phyloP scores from a whole-genome alignment of 2,797 vertebrate species.

The Spheniscus humboldti region DNA sequence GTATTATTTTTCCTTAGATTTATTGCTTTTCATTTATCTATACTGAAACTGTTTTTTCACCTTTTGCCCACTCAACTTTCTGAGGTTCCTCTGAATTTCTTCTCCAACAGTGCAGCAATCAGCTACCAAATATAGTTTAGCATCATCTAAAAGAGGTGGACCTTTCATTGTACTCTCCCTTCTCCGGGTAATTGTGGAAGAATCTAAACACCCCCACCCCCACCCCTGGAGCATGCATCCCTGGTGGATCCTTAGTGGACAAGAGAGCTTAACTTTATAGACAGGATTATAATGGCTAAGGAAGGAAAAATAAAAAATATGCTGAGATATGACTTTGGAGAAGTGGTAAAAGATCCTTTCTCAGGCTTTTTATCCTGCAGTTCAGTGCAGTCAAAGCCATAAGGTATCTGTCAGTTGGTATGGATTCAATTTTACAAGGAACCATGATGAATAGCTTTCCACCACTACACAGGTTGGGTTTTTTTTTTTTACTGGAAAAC shows the following conservation, averaged over 20 bases:
- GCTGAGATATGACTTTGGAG: not conserved
- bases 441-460: not conserved
- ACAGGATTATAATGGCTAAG: not conserved
- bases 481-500: not conserved
- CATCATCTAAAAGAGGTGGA: not conserved
- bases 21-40: not conserved
- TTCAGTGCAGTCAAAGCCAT: not conserved
- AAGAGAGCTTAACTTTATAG: not conserved
- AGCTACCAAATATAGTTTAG: not conserved
- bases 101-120: not conserved
- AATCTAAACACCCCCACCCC: not conserved
- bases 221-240: not conserved
- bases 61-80: not conserved
- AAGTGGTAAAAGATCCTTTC: not conserved
- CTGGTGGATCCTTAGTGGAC: not conserved
- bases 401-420: not conserved
- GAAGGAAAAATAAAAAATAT: not conserved
- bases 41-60: not conserved
- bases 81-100: not conserved
- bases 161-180: not conserved
- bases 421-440: not conserved
- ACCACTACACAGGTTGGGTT: not conserved
- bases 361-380: not conserved
- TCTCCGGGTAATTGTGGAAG: not conserved
- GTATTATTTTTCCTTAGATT: not conserved